Percentiles rank a stretch among this genome's conserved stretches.
Conservation (phyloP, 2,113 vertebrate species). For the Onychorhynchus coronatus region DNA sequence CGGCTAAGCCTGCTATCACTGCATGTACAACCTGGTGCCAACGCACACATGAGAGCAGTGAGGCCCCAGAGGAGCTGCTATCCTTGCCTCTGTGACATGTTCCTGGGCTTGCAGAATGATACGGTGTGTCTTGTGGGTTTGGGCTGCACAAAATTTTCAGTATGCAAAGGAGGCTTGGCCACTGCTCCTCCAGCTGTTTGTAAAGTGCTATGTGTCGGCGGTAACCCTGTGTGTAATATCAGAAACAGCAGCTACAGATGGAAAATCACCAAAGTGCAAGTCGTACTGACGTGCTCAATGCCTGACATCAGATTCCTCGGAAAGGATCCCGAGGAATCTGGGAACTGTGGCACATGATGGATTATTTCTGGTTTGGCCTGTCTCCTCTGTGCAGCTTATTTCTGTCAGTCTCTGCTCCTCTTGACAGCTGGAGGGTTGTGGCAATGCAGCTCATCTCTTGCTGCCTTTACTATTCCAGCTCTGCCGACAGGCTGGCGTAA, state of each 20-base stretch:
- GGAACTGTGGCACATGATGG: constrained; percentile 57
- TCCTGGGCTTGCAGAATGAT: not conserved
- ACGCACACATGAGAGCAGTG: not conserved
- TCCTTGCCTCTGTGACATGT: not conserved
- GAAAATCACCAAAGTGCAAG: constrained; percentile 43
- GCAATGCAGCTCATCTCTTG: not conserved
- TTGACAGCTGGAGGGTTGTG: constrained; percentile 46
- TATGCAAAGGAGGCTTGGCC: not conserved
- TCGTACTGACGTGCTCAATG: not conserved
- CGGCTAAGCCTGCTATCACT: not conserved
- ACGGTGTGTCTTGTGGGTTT: not conserved
- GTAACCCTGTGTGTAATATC: not conserved
- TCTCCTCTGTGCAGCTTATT: constrained; percentile 13
- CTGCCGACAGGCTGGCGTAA: constrained; percentile 1
- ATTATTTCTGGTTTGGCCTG: constrained; percentile 64
- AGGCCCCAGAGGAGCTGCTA: not conserved
- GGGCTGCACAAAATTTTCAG: not conserved
- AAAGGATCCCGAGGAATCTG: constrained; percentile 59
- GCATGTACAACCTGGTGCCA: not conserved
- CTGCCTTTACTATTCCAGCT: constrained; percentile 17
- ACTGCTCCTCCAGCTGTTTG: constrained; percentile 30
- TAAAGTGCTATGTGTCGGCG: not conserved
- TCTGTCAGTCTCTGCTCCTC: constrained; percentile 11
- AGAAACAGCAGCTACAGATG: constrained; percentile 49
- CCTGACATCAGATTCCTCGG: constrained; percentile 32